phyloP scores from a whole-genome alignment of 1,140 invertebrate genomes.

The Calosoma granatense region DNA sequence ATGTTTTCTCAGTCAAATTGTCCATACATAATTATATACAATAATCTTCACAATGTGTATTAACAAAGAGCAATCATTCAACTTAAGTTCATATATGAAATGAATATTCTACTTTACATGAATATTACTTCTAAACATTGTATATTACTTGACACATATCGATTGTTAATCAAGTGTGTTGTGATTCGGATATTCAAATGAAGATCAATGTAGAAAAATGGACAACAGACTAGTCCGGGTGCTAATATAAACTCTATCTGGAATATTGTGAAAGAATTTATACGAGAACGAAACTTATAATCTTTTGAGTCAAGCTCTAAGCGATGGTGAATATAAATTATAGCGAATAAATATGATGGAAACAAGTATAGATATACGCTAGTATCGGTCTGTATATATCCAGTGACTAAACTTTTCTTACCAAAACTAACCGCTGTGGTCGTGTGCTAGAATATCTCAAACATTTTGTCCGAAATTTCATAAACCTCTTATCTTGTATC shows the following conservation, averaged over 20 bases:
- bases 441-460: conserved; percentile 31
- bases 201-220: too few species aligned
- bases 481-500: conserved; percentile 34
- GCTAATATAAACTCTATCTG: background rate
- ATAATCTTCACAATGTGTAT: too few species aligned
- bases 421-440: conserved; percentile 20
- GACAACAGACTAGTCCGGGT: background rate
- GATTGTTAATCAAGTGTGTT: too few species aligned
- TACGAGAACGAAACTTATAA: conserved; percentile 17
- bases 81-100: too few species aligned
- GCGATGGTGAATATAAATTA: conserved; percentile 24
- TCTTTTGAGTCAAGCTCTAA: conserved; percentile 18
- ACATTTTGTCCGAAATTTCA: conserved; percentile 32
- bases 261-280: conserved; percentile 12
- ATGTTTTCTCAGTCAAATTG: too few species aligned
- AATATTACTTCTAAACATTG: too few species aligned
- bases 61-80: too few species aligned
- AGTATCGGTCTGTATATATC: background rate
- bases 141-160: too few species aligned
- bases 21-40: too few species aligned
- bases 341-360: conserved; percentile 23
- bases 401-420: background rate
- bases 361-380: conserved; percentile 21
- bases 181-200: background rate
- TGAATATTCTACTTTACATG: too few species aligned